Percentiles rank a stretch among this genome's conserved stretches.
Evolutionary conservation across 1,140 invertebrate genomes (phyloP).

Genomic region (Marisa cornuarietis): DNA sequence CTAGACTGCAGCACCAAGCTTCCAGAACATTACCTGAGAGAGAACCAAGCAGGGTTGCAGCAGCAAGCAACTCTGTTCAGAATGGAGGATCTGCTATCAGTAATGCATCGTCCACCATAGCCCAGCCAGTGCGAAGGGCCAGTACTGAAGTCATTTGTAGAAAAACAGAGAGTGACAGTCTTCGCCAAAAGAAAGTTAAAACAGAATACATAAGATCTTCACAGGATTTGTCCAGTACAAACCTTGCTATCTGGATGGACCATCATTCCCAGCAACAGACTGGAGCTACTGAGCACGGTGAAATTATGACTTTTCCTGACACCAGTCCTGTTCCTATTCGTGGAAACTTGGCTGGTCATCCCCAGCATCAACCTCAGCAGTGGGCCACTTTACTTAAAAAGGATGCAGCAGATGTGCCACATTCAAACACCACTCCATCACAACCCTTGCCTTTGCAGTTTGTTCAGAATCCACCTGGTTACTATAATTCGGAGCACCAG

Average conservation of each 20-base stretch:
- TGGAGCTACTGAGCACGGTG: too few relatives aligned
- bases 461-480: neutral
- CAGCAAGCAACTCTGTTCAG: neutral
- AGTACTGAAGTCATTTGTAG: conserved; percentile 3
- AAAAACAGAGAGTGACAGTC: neutral
- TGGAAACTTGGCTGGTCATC: too few relatives aligned
- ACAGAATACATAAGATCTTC: neutral
- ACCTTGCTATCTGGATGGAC: conserved; percentile 7
- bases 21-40: neutral
- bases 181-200: neutral
- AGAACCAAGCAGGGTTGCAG: neutral
- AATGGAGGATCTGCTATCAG: neutral
- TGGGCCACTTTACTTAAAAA: too few relatives aligned
- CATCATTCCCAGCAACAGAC: neutral
- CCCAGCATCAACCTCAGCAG: too few relatives aligned
- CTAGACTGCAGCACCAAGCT: too few relatives aligned
- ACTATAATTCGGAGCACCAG: conserved; percentile 1
- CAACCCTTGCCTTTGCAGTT: neutral
- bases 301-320: too few relatives aligned
- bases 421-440: too few relatives aligned
- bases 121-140: neutral
- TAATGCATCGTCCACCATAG: neutral
- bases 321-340: too few relatives aligned
- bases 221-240: neutral
- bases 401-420: too few relatives aligned